Percentiles rank a stretch among this genome's conserved stretches.
These are phyloP conservation scores for Lepus townsendii DNA, from an alignment of 2,797 vertebrate species.

Conservation along the genomic window DNA sequence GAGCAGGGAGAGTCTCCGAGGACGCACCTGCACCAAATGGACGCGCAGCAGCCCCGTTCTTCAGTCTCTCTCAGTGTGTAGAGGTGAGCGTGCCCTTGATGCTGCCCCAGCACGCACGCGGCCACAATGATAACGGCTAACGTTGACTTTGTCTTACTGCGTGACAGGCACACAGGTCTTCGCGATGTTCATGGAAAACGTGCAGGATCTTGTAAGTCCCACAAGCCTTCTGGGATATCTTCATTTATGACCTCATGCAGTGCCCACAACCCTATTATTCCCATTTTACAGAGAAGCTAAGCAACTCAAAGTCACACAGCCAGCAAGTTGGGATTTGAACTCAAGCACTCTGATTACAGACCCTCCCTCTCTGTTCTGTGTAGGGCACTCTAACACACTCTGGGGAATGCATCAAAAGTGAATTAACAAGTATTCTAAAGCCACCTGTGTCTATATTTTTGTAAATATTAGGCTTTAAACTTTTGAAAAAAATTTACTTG, in stretches of 20 bases:
- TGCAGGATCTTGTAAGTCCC: too few species aligned
- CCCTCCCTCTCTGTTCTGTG: not conserved
- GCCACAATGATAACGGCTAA: not conserved
- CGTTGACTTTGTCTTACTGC: not conserved
- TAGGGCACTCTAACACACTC: not conserved
- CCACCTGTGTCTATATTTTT: too few species aligned
- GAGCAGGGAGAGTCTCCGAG: not conserved
- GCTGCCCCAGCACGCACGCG: not conserved
- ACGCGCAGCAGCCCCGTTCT: not conserved
- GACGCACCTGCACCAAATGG: fast-evolving
- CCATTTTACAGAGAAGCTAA: not conserved
- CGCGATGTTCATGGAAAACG: too few species aligned
- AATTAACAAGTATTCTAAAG: not conserved
- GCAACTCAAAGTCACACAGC: not conserved
- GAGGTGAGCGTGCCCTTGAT: not conserved
- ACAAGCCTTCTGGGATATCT: too few species aligned
- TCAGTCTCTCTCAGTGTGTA: not conserved
- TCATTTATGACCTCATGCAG: not conserved
- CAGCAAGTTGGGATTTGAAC: not conserved
- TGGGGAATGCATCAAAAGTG: not conserved
- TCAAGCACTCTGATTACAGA: not conserved
- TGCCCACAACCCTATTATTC: not conserved
- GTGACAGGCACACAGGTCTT: not conserved
- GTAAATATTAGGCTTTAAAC: too few species aligned
- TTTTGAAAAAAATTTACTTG: too few species aligned